Evolutionary conservation across 2,113 vertebrate genomes (phyloP).

Genomic region (Cheilinus undulatus): DNA sequence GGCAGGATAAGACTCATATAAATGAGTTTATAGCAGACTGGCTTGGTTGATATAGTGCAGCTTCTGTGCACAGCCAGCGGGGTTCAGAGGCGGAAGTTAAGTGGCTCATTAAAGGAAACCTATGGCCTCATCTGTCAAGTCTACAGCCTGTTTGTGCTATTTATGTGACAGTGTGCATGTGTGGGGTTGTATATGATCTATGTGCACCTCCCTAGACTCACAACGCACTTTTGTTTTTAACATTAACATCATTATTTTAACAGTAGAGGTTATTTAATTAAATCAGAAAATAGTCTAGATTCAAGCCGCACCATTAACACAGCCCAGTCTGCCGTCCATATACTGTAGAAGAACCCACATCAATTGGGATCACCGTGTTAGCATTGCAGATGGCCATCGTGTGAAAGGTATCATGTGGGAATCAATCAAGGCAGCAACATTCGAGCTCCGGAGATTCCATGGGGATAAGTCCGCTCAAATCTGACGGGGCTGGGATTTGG

Average conservation of each 20-base stretch:
- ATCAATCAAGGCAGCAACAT: slow-evolving; percentile 71
- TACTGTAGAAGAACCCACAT: slow-evolving; percentile 37
- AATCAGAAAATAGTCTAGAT: slow-evolving; percentile 3
- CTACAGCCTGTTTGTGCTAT: slow-evolving; percentile 25
- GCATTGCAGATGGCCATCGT: slow-evolving; percentile 67
- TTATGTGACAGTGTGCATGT: background rate
- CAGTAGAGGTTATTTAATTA: slow-evolving; percentile 22
- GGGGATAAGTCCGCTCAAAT: slow-evolving; percentile 63
- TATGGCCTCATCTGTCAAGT: slow-evolving; percentile 56
- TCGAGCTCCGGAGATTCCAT: slow-evolving; percentile 60
- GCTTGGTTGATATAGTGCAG: slow-evolving; percentile 31
- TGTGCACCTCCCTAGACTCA: slow-evolving; percentile 1
- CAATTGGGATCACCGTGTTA: slow-evolving; percentile 70
- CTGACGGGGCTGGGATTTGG: slow-evolving; percentile 71
- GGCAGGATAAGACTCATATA: slow-evolving; percentile 15
- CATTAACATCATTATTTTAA: slow-evolving; percentile 9
- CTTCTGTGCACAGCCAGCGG: slow-evolving; percentile 18
- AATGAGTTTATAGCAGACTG: slow-evolving; percentile 4
- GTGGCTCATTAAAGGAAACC: slow-evolving; percentile 65
- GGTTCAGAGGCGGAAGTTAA: slow-evolving; percentile 55
- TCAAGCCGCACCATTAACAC: slow-evolving; percentile 5
- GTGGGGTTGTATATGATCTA: slow-evolving; percentile 23
- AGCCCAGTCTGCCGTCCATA: slow-evolving; percentile 1
- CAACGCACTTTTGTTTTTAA: slow-evolving; percentile 8
- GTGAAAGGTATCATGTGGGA: slow-evolving; percentile 73